Conservation (phyloP, 2,888 invertebrate genomes). For the Nephrocerus scutellatus region DNA sequence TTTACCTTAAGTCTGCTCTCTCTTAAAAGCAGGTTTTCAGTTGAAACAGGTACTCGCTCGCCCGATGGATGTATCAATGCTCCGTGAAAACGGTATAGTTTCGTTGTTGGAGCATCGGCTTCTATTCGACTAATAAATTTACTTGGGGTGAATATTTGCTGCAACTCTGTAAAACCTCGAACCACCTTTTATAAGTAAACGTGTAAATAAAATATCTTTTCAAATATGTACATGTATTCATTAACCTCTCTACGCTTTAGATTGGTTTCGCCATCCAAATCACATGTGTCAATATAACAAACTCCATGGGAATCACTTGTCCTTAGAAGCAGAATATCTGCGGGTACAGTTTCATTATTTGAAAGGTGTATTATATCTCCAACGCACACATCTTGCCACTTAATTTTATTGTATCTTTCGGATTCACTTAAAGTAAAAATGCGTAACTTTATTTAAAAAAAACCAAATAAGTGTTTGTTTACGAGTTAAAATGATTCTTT, state of each 20-base stretch:
- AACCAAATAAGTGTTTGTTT: too few relatives aligned
- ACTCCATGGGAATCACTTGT: slow-evolving; percentile 83
- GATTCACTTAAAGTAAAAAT: slow-evolving; percentile 56
- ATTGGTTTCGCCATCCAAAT: slow-evolving; percentile 94
- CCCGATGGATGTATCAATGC: slow-evolving; percentile 76
- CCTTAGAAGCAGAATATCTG: slow-evolving; percentile 83
- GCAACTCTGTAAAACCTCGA: slow-evolving; percentile 51
- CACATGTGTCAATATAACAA: slow-evolving; percentile 93
- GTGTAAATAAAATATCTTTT: background rate
- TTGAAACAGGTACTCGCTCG: slow-evolving; percentile 70
- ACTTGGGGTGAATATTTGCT: slow-evolving; percentile 66
- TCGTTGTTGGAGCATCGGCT: slow-evolving; percentile 91
- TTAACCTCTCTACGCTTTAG: slow-evolving; percentile 80
- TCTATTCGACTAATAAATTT: slow-evolving; percentile 80
- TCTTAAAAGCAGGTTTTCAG: slow-evolving; percentile 84
- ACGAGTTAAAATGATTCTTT: too few relatives aligned
- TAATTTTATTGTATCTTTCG: slow-evolving; percentile 72
- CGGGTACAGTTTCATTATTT: slow-evolving; percentile 94
- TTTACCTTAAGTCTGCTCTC: slow-evolving; percentile 74
- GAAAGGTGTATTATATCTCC: slow-evolving; percentile 93
- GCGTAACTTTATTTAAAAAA: too few relatives aligned
- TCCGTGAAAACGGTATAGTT: slow-evolving; percentile 91
- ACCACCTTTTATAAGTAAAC: slow-evolving; percentile 36
- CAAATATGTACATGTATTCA: slow-evolving; percentile 3
- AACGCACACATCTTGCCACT: slow-evolving; percentile 86